Conservation (phyloP, 2,113 vertebrate species). For the Microcebus jonahi region DNA sequence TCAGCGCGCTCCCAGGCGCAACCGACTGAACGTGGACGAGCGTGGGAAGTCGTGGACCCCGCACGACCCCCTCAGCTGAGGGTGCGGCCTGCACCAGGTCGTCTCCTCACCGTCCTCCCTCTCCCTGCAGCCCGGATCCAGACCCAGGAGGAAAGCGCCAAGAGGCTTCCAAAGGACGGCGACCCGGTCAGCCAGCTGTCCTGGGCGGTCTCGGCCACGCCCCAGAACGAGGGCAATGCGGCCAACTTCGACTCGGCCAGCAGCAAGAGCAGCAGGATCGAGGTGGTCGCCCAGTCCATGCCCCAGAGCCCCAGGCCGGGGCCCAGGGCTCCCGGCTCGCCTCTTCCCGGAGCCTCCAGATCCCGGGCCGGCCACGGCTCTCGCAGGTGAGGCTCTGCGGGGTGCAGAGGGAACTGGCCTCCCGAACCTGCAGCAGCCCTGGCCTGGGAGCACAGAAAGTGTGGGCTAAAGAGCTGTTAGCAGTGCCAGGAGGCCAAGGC, state of each 20-base stretch:
- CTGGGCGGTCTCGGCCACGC: slow-evolving; percentile 83
- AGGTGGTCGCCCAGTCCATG: slow-evolving; percentile 88
- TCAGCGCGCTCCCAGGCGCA: not conserved
- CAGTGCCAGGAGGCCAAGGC: not conserved
- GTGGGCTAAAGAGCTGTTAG: too few relatives aligned
- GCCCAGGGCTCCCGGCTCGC: slow-evolving; percentile 76
- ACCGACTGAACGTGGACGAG: not conserved
- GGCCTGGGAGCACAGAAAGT: too few relatives aligned
- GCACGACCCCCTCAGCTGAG: not conserved
- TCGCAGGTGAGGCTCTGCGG: slow-evolving; percentile 84
- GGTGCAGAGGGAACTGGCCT: not conserved
- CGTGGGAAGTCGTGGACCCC: not conserved
- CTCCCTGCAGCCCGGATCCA: slow-evolving; percentile 89
- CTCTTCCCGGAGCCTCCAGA: slow-evolving; percentile 82
- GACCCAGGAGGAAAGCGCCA: slow-evolving; percentile 86
- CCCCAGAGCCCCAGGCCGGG: slow-evolving; percentile 79
- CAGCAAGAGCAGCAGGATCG: slow-evolving; percentile 86
- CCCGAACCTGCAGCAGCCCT: not conserved
- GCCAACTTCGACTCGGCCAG: slow-evolving; percentile 86
- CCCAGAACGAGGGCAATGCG: slow-evolving; percentile 87
- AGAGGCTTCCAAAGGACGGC: slow-evolving; percentile 87
- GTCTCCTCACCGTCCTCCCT: not conserved
- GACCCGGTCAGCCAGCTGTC: slow-evolving; percentile 88
- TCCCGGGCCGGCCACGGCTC: slow-evolving; percentile 79
- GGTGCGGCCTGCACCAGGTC: not conserved